Conservation (phyloP, 2,113 vertebrate species). For the Caretta caretta region DNA sequence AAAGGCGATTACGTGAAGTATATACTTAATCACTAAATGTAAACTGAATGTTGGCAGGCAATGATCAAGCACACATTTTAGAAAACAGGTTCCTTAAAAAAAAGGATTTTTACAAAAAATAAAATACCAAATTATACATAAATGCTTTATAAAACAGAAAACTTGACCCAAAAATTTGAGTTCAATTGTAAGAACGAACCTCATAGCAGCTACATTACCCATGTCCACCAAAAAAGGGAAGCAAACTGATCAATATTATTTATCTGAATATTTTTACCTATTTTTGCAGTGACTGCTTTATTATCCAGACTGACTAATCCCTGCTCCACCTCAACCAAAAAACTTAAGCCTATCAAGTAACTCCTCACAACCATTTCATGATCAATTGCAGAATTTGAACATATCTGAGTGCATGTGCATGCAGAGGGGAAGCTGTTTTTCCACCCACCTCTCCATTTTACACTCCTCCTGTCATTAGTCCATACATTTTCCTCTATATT, state of each 20-base stretch:
- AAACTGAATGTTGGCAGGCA: neutral
- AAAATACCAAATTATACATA: too few relatives aligned
- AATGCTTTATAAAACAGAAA: too few relatives aligned
- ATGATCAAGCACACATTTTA: neutral
- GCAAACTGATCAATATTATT: neutral
- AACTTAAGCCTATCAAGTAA: neutral
- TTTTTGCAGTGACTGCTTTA: neutral
- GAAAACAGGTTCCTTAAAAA: neutral
- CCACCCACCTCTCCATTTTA: neutral
- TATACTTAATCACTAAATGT: neutral
- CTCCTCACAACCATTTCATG: neutral
- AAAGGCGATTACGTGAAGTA: neutral
- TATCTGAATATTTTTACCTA: neutral
- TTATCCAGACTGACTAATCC: neutral
- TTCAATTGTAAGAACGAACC: neutral
- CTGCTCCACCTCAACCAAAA: neutral
- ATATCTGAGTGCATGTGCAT: neutral
- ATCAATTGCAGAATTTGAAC: neutral
- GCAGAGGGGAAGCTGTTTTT: neutral
- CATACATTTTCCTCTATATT: neutral
- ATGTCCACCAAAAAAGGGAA: neutral
- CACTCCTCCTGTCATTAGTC: neutral
- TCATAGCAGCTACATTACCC: neutral
- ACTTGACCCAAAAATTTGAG: neutral
- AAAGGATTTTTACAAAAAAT: neutral